These are phyloP conservation scores for Melanostoma scalare DNA, from an alignment of 2,888 invertebrate species.

Conservation along the genomic window DNA sequence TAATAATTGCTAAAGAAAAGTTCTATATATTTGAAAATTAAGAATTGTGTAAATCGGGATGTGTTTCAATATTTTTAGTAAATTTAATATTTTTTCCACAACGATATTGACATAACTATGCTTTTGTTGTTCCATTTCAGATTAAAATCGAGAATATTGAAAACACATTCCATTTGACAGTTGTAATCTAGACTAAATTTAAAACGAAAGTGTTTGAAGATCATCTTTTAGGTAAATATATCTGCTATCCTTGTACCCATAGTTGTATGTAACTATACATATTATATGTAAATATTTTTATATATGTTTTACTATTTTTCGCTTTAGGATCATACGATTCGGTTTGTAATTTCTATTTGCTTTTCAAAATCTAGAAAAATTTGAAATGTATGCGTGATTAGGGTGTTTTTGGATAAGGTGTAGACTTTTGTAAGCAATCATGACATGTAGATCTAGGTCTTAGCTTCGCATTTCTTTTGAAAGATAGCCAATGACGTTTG, in stretches of 20 bases:
- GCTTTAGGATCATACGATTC: constrained; percentile 56
- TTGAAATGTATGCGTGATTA: constrained; percentile 3
- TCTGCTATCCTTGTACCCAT: constrained; percentile 64
- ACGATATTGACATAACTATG: too few relatives aligned
- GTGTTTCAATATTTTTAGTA: not conserved
- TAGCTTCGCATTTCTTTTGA: not conserved
- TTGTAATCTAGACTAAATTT: constrained; percentile 58
- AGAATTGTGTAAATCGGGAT: constrained; percentile 17
- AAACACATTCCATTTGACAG: constrained; percentile 39
- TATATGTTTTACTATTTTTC: constrained; percentile 51
- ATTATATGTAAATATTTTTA: constrained; percentile 40
- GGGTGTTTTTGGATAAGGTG: constrained; percentile 39
- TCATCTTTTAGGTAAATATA: constrained; percentile 40
- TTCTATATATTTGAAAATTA: constrained; percentile 44
- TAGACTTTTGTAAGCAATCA: constrained; percentile 30
- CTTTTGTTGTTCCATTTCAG: not conserved
- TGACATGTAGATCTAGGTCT: constrained; percentile 4
- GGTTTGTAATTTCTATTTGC: constrained; percentile 17
- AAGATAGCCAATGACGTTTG: constrained; percentile 1
- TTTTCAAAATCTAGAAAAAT: constrained; percentile 22
- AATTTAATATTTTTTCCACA: too few relatives aligned
- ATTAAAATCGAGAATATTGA: constrained; percentile 11
- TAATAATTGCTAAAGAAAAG: constrained; percentile 54
- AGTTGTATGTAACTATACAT: constrained; percentile 47
- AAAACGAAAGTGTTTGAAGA: constrained; percentile 27